Evolutionary conservation across 2,797 vertebrate genomes (phyloP).

Genomic region (Emydoidea blandingii): DNA sequence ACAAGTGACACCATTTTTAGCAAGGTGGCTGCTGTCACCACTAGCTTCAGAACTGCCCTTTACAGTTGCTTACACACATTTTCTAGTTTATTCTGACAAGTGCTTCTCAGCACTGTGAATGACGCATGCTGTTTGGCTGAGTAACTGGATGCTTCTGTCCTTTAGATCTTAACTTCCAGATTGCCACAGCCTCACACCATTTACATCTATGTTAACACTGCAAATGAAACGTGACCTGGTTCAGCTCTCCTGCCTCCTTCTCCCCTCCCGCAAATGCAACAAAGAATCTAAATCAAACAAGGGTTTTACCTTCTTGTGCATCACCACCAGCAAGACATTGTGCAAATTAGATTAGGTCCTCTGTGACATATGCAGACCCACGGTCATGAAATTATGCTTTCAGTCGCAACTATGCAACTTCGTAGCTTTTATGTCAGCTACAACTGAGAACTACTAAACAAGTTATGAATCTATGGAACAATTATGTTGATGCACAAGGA

Average conservation of each 20-base stretch:
- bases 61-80: neutral
- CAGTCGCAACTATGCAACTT: neutral
- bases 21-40: neutral
- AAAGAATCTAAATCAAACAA: neutral
- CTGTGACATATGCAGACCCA: neutral
- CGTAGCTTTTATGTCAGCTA: neutral
- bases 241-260: neutral
- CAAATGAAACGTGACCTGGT: accelerated
- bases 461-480: neutral
- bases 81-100: neutral
- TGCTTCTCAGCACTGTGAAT: neutral
- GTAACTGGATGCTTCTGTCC: neutral
- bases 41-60: neutral
- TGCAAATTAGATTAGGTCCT: accelerated
- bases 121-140: neutral
- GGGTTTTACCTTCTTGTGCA: neutral
- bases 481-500: neutral
- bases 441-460: neutral
- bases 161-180: accelerated
- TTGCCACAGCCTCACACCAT: accelerated
- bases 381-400: accelerated
- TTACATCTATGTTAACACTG: accelerated
- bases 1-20: neutral
- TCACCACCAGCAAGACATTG: neutral
- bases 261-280: neutral